Evolutionary conservation across 2,797 vertebrate species (phyloP).

Genomic region (Brachyrhaphis roseni): DNA sequence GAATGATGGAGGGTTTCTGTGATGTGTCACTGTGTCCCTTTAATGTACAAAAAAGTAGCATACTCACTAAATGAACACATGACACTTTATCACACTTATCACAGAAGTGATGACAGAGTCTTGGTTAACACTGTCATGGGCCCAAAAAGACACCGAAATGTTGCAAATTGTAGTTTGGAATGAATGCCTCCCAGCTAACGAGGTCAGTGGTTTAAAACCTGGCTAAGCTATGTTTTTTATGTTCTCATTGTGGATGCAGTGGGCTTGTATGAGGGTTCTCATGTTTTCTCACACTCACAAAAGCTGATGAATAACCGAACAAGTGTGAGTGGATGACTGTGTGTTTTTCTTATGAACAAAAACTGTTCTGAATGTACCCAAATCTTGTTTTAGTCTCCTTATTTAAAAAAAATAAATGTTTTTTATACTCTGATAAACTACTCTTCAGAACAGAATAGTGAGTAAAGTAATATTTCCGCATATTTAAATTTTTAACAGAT

Average conservation of each 20-base stretch:
- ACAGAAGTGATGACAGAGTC: constrained; percentile 18
- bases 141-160: neutral
- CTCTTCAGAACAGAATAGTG: neutral
- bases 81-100: neutral
- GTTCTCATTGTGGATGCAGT: neutral
- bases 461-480: neutral
- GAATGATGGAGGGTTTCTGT: constrained; percentile 66
- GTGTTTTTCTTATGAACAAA: neutral
- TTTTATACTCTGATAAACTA: neutral
- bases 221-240: neutral
- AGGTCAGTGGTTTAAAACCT: neutral
- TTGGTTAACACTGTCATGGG: neutral
- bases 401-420: no score
- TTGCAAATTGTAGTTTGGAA: neutral
- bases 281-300: neutral
- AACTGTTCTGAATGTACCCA: neutral
- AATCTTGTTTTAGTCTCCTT: neutral
- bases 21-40: constrained; percentile 44
- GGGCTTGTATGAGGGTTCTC: neutral
- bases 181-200: neutral
- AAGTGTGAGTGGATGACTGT: neutral
- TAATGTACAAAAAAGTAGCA: constrained; percentile 28
- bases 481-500: neutral
- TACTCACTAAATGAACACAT: constrained; percentile 14
- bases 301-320: neutral